These are phyloP conservation scores for Amphiprion percula DNA, from an alignment of 2,113 vertebrate genomes.

Conservation along the genomic window DNA sequence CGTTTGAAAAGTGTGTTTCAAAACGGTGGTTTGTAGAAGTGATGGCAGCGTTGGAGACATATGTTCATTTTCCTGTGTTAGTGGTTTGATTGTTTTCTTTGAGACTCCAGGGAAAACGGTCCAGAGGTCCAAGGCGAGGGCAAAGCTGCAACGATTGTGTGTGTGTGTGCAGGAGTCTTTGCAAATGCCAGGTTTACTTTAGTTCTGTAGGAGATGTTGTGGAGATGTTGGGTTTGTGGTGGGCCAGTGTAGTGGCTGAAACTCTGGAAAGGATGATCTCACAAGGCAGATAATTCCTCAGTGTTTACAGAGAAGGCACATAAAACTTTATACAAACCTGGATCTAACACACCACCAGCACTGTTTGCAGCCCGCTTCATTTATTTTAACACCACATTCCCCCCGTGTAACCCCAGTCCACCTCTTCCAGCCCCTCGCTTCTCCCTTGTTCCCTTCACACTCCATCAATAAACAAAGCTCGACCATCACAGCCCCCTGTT, in stretches of 20 bases:
- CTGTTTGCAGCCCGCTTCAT: slow-evolving; percentile 42
- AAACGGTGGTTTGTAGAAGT: slow-evolving; percentile 33
- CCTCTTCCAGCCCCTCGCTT: slow-evolving; percentile 39
- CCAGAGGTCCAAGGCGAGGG: slow-evolving; percentile 44
- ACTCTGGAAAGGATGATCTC: slow-evolving; percentile 71
- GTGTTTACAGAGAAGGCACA: slow-evolving; percentile 60
- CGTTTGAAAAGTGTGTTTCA: slow-evolving; percentile 4
- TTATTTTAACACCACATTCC: slow-evolving; percentile 78
- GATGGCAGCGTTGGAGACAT: slow-evolving; percentile 55
- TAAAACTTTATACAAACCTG: slow-evolving; percentile 33
- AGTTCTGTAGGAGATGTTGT: slow-evolving; percentile 20
- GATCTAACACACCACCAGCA: slow-evolving; percentile 37
- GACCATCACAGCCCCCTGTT: slow-evolving; percentile 50
- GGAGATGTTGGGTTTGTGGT: slow-evolving; percentile 27
- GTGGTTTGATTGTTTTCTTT: slow-evolving; percentile 69
- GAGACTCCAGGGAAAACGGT: slow-evolving; percentile 54
- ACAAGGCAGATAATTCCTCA: slow-evolving; percentile 41
- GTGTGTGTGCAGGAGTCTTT: background rate
- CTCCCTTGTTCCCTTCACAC: slow-evolving; percentile 55
- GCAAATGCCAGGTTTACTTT: slow-evolving; percentile 36
- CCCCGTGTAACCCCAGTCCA: slow-evolving; percentile 20
- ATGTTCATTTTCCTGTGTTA: slow-evolving; percentile 68
- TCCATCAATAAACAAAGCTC: slow-evolving; percentile 68
- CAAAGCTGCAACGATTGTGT: slow-evolving; percentile 24
- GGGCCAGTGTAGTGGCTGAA: background rate